These are phyloP conservation scores for Python bivittatus DNA, from an alignment of 2,113 vertebrate species.

Conservation along the genomic window DNA sequence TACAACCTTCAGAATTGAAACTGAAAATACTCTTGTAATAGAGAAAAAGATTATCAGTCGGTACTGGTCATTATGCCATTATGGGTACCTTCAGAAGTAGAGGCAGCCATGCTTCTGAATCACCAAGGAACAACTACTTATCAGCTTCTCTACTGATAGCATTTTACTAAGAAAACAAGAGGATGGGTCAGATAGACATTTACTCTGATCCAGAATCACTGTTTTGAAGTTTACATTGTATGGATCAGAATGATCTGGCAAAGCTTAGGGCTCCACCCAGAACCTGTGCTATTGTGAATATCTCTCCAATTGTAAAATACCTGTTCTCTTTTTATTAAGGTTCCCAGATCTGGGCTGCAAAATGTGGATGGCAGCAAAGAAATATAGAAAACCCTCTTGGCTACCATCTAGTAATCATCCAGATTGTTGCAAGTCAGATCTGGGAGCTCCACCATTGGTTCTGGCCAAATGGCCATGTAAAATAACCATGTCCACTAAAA, in stretches of 20 bases:
- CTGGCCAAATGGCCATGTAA: not conserved
- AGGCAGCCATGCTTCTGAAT: too few species aligned
- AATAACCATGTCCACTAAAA: not conserved
- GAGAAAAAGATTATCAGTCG: not conserved
- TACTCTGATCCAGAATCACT: not conserved
- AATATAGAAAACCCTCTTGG: not conserved
- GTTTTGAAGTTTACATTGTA: not conserved
- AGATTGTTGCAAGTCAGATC: not conserved
- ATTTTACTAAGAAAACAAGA: not conserved
- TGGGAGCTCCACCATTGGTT: not conserved
- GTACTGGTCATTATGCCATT: not conserved
- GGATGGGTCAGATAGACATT: not conserved
- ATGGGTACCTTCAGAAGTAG: not conserved
- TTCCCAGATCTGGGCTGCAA: not conserved
- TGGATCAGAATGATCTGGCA: not conserved
- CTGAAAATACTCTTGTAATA: not conserved
- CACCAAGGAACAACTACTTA: not conserved
- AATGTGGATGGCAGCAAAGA: not conserved
- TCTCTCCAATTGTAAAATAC: not conserved
- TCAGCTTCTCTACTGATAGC: not conserved
- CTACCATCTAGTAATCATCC: not conserved
- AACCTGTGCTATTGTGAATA: not conserved
- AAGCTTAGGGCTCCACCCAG: not conserved
- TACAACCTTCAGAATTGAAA: not conserved
- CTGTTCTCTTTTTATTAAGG: not conserved